Conservation (phyloP, 1,140 invertebrate species). For the Triops cancriformis region DNA sequence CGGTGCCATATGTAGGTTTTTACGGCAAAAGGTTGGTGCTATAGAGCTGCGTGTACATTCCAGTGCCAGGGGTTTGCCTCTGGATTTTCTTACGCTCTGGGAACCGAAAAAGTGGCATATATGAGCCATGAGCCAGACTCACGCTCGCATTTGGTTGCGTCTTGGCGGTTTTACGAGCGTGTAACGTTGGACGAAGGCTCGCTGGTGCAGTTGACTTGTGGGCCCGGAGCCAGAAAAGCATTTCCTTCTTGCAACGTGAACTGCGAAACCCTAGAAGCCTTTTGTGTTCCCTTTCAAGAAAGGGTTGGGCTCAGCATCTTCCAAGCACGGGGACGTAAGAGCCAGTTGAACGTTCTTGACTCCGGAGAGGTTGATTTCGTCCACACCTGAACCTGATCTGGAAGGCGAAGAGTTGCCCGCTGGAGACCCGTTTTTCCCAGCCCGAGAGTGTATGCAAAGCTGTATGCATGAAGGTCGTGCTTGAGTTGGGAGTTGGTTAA, state of each 20-base stretch:
- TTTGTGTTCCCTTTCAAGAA: neutral
- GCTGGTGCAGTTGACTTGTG: neutral
- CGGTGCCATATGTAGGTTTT: neutral
- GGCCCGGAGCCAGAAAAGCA: constrained; percentile 3
- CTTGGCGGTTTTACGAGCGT: constrained; percentile 4
- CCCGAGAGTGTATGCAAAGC: neutral
- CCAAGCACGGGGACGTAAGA: neutral
- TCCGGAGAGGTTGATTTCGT: neutral
- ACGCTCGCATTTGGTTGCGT: constrained; percentile 2
- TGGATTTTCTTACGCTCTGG: neutral
- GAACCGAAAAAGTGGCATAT: neutral
- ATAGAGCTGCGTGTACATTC: neutral
- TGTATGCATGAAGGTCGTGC: constrained; percentile 2
- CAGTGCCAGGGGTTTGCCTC: neutral
- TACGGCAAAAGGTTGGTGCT: neutral
- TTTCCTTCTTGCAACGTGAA: constrained; percentile 10
- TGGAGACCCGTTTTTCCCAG: neutral
- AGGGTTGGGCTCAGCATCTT: constrained; percentile 3
- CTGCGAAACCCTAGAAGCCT: constrained; percentile 12
- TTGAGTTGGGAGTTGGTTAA: neutral
- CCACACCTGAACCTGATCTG: constrained; percentile 12
- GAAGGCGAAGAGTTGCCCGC: neutral
- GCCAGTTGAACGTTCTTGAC: neutral
- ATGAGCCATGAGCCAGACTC: constrained; percentile 12
- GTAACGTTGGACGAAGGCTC: neutral